These are phyloP conservation scores for Holothuria glaberrima DNA, from an alignment of 35 echinoderm and acorn worm species.

Conservation along the genomic window DNA sequence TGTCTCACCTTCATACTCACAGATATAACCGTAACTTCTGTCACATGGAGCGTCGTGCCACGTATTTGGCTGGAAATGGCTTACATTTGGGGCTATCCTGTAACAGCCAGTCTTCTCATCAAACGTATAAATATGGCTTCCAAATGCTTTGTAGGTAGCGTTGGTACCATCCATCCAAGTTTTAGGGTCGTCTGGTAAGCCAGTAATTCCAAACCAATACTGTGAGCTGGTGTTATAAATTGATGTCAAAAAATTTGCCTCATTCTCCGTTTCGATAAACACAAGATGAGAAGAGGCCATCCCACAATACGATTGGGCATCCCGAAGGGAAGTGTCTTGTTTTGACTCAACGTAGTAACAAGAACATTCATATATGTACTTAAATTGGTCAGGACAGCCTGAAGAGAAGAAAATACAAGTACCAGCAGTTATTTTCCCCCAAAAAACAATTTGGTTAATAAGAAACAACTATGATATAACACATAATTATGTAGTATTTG, in stretches of 20 bases:
- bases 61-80: not conserved
- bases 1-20: constrained; percentile 5
- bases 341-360: constrained; percentile 2
- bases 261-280: not conserved
- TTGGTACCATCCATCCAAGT: constrained; percentile 9
- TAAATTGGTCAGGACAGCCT: constrained; percentile 11
- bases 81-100: not conserved
- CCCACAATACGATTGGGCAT: not conserved
- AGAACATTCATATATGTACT: not conserved
- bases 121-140: not conserved
- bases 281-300: not conserved
- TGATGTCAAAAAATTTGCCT: not conserved
- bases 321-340: not conserved
- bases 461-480: no score
- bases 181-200: not conserved
- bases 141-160: not conserved
- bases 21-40: not conserved
- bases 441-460: no score
- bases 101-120: constrained; percentile 5
- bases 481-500: no score
- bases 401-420: not conserved
- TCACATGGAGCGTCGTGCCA: not conserved
- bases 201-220: not conserved
- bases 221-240: not conserved
- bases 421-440: no score